Evolutionary conservation across 1,140 invertebrate genomes (phyloP).

Genomic region (Halyomorpha halys): DNA sequence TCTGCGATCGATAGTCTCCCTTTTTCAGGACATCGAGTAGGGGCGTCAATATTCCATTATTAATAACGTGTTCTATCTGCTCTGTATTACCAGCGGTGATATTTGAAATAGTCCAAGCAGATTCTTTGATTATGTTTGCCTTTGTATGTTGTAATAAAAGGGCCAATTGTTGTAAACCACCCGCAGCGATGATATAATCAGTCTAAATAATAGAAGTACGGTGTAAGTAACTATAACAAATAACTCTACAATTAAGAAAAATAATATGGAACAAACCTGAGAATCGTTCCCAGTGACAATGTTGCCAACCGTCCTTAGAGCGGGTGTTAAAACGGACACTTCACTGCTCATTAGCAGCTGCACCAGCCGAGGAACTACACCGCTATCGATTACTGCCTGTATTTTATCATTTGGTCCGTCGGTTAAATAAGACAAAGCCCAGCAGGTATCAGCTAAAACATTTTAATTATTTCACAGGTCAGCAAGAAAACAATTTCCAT

Average conservation of each 20-base stretch:
- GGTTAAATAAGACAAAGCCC: constrained; percentile 92
- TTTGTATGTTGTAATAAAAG: constrained; percentile 64
- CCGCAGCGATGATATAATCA: constrained; percentile 73
- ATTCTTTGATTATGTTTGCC: constrained; percentile 70
- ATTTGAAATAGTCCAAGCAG: constrained; percentile 74
- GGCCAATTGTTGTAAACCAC: constrained; percentile 60
- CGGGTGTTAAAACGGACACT: constrained; percentile 73
- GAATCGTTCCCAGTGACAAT: constrained; percentile 73
- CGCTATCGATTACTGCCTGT: constrained; percentile 61
- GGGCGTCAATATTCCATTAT: constrained; percentile 53
- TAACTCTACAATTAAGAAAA: no score
- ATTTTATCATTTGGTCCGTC: constrained; percentile 92
- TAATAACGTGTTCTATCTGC: constrained; percentile 66
- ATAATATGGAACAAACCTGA: constrained; percentile 52
- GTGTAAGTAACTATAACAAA: background rate
- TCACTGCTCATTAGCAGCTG: constrained; percentile 59
- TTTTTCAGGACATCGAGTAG: constrained; percentile 55
- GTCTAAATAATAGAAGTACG: constrained; percentile 48
- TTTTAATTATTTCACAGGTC: no score
- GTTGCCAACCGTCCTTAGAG: constrained; percentile 76
- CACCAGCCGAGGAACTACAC: constrained; percentile 65
- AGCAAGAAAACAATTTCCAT: no score
- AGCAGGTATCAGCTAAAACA: constrained; percentile 91
- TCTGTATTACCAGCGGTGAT: constrained; percentile 64
- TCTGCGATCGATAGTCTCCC: constrained; percentile 65